Evolutionary conservation across 2,797 vertebrate species (phyloP).

Genomic region (Arrhamphus sclerolepis): DNA sequence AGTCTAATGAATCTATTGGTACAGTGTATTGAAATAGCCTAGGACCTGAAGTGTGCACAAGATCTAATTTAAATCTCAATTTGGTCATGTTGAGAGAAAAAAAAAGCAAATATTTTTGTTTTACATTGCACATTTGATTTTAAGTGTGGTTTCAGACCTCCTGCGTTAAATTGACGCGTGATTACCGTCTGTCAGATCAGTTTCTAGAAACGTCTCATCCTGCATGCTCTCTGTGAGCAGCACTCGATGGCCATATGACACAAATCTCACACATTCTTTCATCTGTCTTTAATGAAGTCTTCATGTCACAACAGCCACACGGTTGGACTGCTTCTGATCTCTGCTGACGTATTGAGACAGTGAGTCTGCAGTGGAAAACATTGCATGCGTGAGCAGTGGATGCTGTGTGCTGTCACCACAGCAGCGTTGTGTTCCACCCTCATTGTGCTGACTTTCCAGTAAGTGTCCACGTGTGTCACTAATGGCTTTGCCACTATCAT

Average conservation of each 20-base stretch:
- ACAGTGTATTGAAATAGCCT: too few species aligned
- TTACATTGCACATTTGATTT: too few species aligned
- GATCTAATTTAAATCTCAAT: too few species aligned
- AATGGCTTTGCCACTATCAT: slow-evolving; percentile 34
- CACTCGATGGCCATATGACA: slow-evolving; percentile 38
- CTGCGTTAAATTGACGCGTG: background rate
- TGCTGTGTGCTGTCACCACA: slow-evolving; percentile 52
- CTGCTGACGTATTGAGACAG: slow-evolving; percentile 26
- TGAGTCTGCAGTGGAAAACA: slow-evolving; percentile 12
- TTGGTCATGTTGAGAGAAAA: too few species aligned
- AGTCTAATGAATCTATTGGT: too few species aligned
- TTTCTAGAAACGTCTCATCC: slow-evolving; percentile 1
- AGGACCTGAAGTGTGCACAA: too few species aligned
- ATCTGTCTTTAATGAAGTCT: slow-evolving; percentile 26
- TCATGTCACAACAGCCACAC: slow-evolving; percentile 50
- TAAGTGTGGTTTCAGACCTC: background rate
- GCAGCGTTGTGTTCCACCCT: slow-evolving; percentile 48
- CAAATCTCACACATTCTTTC: slow-evolving; percentile 32
- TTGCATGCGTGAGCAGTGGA: slow-evolving; percentile 32
- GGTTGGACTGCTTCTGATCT: slow-evolving; percentile 16
- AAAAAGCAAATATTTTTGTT: too few species aligned
- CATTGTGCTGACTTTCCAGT: slow-evolving; percentile 58
- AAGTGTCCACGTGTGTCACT: slow-evolving; percentile 54
- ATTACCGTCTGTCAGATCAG: background rate
- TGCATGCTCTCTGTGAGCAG: background rate